Conservation (phyloP, 2,113 vertebrate genomes). For the Microtus richardsoni region DNA sequence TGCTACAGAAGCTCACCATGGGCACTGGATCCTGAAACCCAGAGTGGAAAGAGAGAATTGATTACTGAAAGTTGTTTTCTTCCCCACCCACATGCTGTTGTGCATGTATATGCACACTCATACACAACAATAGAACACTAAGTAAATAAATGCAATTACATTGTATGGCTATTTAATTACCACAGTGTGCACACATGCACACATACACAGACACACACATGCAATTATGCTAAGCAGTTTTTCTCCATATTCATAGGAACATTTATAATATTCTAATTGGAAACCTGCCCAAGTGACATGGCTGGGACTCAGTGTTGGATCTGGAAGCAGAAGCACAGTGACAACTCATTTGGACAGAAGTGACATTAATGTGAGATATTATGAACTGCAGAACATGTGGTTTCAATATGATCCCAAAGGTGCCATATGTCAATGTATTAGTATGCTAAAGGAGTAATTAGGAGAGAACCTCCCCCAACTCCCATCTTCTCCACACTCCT, state of each 20-base stretch:
- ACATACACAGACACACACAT: neutral
- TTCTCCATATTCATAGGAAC: neutral
- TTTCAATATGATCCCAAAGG: neutral
- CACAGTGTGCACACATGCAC: no score
- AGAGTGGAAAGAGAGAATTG: neutral
- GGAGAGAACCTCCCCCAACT: neutral
- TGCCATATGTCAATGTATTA: neutral
- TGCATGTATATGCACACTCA: neutral
- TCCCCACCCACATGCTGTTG: neutral
- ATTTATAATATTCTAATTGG: neutral
- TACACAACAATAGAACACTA: neutral
- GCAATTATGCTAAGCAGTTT: neutral
- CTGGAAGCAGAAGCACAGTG: neutral
- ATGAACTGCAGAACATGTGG: neutral
- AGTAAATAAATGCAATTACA: neutral
- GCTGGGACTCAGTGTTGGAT: neutral
- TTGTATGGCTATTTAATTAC: neutral
- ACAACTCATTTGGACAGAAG: neutral
- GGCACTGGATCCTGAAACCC: neutral
- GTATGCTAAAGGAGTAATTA: neutral
- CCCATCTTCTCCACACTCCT: neutral
- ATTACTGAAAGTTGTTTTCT: neutral
- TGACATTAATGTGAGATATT: neutral
- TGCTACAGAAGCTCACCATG: neutral
- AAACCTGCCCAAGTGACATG: neutral